A percentile compares a stretch with the other conserved stretches of the same genome.
Conservation (phyloP, 2,113 vertebrate species). For the Meriones unguiculatus region DNA sequence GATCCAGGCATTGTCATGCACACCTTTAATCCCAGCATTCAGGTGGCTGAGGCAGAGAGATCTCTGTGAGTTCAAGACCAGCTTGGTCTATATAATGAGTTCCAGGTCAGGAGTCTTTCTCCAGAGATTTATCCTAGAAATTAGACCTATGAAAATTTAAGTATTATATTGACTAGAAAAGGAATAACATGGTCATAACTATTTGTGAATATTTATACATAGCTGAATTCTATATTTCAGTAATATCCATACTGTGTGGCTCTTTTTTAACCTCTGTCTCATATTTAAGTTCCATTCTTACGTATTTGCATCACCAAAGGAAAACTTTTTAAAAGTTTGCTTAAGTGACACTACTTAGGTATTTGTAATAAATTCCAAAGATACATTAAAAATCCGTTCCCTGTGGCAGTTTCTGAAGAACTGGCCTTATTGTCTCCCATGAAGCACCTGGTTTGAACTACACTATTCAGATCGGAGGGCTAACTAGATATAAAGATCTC, state of each 20-base stretch:
- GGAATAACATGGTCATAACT: not conserved
- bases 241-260: not conserved
- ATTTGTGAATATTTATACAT: not conserved
- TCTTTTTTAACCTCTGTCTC: not conserved
- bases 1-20: not conserved
- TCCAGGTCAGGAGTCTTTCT: not conserved
- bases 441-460: not conserved
- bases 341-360: conserved; percentile 14
- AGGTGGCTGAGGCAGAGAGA: not conserved
- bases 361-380: not conserved
- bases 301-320: not conserved
- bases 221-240: not conserved
- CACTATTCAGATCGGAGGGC: not conserved
- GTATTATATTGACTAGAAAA: not conserved
- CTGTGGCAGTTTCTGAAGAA: not conserved
- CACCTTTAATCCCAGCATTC: not conserved
- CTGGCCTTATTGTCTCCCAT: too few species aligned
- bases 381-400: not conserved
- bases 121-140: not conserved
- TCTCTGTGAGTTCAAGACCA: not conserved
- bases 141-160: not conserved
- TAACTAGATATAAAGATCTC: not conserved
- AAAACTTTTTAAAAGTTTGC: not conserved
- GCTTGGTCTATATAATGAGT: not conserved
- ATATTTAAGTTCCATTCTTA: not conserved